Evolutionary conservation across 37 sponge, comb jelly and placozoan genomes (phyloP).

Genomic region (Beroe forskalii): DNA sequence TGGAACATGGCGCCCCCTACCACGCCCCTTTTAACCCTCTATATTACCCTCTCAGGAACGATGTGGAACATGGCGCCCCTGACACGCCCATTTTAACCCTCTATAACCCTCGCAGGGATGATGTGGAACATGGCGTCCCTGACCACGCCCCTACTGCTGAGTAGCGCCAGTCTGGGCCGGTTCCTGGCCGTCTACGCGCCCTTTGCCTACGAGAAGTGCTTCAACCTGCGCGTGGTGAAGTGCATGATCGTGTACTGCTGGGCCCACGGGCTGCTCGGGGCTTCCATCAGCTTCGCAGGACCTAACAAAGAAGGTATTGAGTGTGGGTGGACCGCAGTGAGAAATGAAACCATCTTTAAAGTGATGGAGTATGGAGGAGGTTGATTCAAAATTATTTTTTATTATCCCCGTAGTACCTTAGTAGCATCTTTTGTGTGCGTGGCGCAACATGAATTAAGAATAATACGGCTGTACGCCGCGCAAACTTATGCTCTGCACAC

Average conservation of each 20-base stretch:
- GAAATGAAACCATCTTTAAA: too few species aligned
- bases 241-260: constrained; percentile 8
- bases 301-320: constrained; percentile 42
- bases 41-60: constrained; percentile 68
- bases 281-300: constrained; percentile 51
- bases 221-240: not conserved
- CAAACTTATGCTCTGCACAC: too few species aligned
- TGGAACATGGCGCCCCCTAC: constrained; percentile 64
- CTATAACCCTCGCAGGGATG: constrained; percentile 69
- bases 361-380: too few species aligned
- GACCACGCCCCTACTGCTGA: constrained; percentile 55
- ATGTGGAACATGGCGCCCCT: constrained; percentile 66
- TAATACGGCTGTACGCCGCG: too few species aligned
- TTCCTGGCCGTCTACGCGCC: constrained; percentile 32
- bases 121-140: constrained; percentile 66
- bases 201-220: constrained; percentile 40
- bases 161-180: constrained; percentile 52
- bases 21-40: too few species aligned
- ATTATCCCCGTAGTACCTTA: too few species aligned
- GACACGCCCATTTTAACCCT: too few species aligned
- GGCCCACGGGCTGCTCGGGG: constrained; percentile 15
- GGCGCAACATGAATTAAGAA: too few species aligned
- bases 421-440: too few species aligned
- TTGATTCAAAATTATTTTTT: not conserved
- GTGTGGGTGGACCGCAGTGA: too few species aligned